phyloP scores from a whole-genome alignment of 2,888 invertebrate genomes.

The Conops quadrifasciatus region DNA sequence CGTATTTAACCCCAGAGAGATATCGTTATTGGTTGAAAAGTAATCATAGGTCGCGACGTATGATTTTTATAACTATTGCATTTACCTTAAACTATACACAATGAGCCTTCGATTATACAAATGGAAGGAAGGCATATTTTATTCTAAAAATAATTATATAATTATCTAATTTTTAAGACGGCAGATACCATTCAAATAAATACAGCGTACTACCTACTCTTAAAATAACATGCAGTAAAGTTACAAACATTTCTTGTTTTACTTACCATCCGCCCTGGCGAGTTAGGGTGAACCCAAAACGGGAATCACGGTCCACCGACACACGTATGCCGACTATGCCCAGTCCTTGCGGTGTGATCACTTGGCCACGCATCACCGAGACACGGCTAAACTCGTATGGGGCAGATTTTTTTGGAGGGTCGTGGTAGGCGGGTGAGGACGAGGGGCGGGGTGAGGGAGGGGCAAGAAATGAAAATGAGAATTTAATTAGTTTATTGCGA shows the following conservation, averaged over 20 bases:
- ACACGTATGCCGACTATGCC: constrained; percentile 98
- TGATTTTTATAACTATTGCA: too few species aligned
- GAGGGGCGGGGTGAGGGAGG: constrained; percentile 24
- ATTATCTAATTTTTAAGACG: too few species aligned
- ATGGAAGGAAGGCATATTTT: too few species aligned
- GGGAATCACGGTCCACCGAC: constrained; percentile 90
- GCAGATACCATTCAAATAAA: too few species aligned
- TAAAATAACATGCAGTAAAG: neutral
- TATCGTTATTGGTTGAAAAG: too few species aligned
- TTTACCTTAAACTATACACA: too few species aligned
- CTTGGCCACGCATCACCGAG: constrained; percentile 97
- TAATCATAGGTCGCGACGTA: too few species aligned
- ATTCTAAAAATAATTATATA: too few species aligned
- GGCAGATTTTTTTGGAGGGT: constrained; percentile 22
- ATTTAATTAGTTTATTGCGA: constrained; percentile 16
- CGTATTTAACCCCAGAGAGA: too few species aligned
- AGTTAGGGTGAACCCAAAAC: constrained; percentile 95
- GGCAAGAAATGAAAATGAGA: constrained; percentile 24
- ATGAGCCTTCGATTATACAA: too few species aligned
- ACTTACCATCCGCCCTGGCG: constrained; percentile 94
- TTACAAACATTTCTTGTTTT: neutral
- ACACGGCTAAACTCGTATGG: constrained; percentile 79
- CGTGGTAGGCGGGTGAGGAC: neutral
- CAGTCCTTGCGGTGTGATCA: constrained; percentile 91
- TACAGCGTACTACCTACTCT: too few species aligned